A percentile compares a stretch with the other conserved stretches of the same genome.
These are phyloP conservation scores for Hippasteria phrygiana DNA, from an alignment of 53 echinoderm and acorn worm species.

Conservation along the genomic window DNA sequence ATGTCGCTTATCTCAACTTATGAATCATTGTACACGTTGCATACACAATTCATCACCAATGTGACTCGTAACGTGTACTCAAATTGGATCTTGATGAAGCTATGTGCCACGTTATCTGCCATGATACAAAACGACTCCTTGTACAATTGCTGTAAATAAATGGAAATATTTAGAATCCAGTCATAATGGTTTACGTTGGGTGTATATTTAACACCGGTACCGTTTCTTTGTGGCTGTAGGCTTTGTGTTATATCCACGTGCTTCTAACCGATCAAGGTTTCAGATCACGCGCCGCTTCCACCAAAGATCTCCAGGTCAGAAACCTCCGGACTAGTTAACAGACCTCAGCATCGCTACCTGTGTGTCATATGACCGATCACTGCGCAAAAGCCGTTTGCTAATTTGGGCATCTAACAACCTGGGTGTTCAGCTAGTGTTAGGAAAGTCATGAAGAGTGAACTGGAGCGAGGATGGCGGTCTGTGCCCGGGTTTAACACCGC, in stretches of 20 bases:
- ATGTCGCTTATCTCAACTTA: background rate
- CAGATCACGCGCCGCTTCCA: background rate
- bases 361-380: constrained; percentile 51
- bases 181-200: background rate
- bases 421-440: constrained; percentile 65
- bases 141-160: background rate
- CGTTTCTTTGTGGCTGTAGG: background rate
- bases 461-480: constrained; percentile 54
- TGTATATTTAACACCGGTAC: background rate
- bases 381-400: constrained; percentile 59
- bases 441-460: constrained; percentile 54
- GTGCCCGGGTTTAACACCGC: constrained; percentile 59
- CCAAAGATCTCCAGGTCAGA: constrained; percentile 39
- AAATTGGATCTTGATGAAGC: background rate
- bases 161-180: too few relatives aligned
- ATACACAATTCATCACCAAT: constrained; percentile 20
- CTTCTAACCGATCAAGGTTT: background rate
- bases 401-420: constrained; percentile 66
- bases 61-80: background rate
- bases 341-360: background rate
- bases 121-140: background rate
- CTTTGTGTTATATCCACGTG: background rate
- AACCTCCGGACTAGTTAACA: constrained; percentile 49
- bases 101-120: background rate
- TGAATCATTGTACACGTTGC: background rate